These are phyloP conservation scores for Xylota sylvarum DNA, from an alignment of 2,888 invertebrate species.

Conservation along the genomic window DNA sequence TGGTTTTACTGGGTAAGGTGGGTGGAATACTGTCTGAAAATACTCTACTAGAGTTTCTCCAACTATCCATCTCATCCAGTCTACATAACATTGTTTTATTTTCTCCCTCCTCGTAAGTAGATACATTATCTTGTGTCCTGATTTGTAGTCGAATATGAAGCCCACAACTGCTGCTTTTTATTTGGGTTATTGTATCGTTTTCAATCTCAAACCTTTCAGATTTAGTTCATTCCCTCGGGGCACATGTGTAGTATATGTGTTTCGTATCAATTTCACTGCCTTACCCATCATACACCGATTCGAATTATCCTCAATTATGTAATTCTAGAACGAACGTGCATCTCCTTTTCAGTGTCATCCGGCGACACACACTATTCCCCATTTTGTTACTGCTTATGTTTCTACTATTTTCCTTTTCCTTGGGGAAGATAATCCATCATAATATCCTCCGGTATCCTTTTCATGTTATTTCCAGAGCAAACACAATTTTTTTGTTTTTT, in stretches of 20 bases:
- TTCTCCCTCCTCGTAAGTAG: background rate
- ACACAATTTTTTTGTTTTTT: background rate
- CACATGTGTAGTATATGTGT: constrained; percentile 3
- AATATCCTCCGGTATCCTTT: background rate
- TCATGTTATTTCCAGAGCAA: background rate
- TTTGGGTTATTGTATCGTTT: constrained; percentile 27
- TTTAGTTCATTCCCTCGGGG: constrained; percentile 29
- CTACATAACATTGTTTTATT: background rate
- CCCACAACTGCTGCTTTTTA: background rate
- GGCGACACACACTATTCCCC: background rate
- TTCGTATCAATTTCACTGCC: constrained; percentile 5
- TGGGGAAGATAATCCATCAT: constrained; percentile 4
- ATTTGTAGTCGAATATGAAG: background rate
- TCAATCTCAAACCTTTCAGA: constrained; percentile 35
- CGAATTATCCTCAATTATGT: constrained; percentile 8
- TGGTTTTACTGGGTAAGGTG: no score
- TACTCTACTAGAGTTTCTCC: no score
- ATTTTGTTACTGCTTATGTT: background rate
- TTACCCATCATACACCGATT: constrained; percentile 1
- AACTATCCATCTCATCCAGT: background rate
- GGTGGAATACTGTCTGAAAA: no score
- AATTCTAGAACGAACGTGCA: constrained; percentile 8
- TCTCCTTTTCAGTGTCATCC: constrained; percentile 9
- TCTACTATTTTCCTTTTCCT: constrained; percentile 1
- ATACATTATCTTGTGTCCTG: background rate